phyloP scores from a whole-genome alignment of 1,140 invertebrate species.

The Amphibalanus amphitrite region DNA sequence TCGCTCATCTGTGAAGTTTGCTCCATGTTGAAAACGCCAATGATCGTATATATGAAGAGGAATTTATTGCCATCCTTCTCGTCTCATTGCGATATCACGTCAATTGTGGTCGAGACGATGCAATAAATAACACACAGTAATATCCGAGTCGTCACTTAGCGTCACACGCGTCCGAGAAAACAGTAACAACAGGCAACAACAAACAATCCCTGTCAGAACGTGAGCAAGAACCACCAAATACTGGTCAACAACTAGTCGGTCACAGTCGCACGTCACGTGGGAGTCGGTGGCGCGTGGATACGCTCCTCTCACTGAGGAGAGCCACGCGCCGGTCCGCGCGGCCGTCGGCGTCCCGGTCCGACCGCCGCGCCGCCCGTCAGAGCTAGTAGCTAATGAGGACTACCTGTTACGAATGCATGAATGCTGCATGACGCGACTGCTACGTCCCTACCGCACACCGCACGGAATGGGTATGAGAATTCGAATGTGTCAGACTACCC shows the following conservation, averaged over 20 bases:
- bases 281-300: no score
- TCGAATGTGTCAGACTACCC: not conserved
- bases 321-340: no score
- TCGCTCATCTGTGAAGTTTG: no score
- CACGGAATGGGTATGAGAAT: not conserved
- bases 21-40: no score
- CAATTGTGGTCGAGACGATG: not conserved
- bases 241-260: not conserved
- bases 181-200: not conserved
- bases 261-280: not conserved
- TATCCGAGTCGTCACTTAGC: not conserved
- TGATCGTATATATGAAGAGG: not conserved
- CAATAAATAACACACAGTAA: slow-evolving; percentile 2
- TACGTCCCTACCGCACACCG: not conserved
- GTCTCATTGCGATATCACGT: not conserved
- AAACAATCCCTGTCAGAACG: not conserved
- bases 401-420: not conserved
- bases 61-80: not conserved
- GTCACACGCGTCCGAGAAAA: not conserved
- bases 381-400: not conserved
- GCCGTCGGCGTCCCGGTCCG: no score
- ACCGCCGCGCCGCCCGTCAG: no score
- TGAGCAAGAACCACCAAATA: not conserved
- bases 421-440: not conserved
- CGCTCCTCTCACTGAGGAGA: no score